Evolutionary conservation across 2,797 vertebrate species (phyloP).

Genomic region (Glyptemys insculpta): DNA sequence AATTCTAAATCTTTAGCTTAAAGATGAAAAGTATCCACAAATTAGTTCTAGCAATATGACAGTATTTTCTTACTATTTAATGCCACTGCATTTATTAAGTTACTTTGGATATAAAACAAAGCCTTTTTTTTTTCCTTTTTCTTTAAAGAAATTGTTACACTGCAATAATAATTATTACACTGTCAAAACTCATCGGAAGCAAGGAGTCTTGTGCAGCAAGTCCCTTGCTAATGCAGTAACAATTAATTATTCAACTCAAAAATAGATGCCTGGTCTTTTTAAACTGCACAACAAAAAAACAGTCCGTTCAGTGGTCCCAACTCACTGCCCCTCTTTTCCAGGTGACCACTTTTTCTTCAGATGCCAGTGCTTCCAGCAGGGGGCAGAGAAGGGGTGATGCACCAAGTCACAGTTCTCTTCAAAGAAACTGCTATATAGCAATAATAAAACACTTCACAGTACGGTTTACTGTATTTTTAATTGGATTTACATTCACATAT

Average conservation of each 20-base stretch:
- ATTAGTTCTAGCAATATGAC: slow-evolving; percentile 47
- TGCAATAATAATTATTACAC: not conserved
- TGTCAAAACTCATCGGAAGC: too few relatives aligned
- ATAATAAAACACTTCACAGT: slow-evolving; percentile 9
- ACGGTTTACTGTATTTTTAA: not conserved
- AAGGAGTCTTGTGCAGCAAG: too few relatives aligned
- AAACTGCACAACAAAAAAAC: not conserved
- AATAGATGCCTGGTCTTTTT: not conserved
- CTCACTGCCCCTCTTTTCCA: not conserved
- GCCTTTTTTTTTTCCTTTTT: not conserved
- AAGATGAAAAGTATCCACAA: slow-evolving; percentile 58
- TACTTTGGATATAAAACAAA: slow-evolving; percentile 15
- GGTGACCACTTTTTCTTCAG: too few relatives aligned
- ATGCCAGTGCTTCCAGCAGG: too few relatives aligned
- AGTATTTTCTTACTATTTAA: slow-evolving; percentile 50
- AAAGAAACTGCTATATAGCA: not conserved
- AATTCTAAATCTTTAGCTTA: slow-evolving; percentile 45
- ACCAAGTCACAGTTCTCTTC: not conserved
- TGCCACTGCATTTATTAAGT: slow-evolving; percentile 18
- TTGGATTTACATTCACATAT: not conserved
- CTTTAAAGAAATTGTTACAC: not conserved
- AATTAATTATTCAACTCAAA: not conserved
- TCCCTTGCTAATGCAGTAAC: not conserved
- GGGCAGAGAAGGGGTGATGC: not conserved
- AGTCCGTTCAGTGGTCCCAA: not conserved